Evolutionary conservation across 2,888 invertebrate genomes (phyloP), one percentile per base, ranked within the genome.

Genomic region (Lagria hirta): DNA sequence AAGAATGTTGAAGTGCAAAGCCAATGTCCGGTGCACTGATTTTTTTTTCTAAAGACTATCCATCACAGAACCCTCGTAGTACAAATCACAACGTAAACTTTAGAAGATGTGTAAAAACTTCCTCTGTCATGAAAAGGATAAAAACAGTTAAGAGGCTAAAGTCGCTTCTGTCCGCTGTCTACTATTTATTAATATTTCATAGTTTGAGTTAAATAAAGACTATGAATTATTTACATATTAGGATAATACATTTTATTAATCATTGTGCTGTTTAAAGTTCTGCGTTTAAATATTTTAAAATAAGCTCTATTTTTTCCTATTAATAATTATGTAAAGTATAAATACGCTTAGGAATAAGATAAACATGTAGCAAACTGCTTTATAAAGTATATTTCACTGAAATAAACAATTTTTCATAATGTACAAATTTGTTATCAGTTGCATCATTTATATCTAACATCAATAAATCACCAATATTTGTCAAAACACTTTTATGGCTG

Each of bases 391-490:
- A n/a, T n/a, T n/a, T n/a, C n/a, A n/a, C n/a, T 10, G 32, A 24
- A 46, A 43, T 49, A 49, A 49, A 49, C 49, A 49, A 49, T 33
- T 28, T 28, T 24, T n/a, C 35, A 27, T 24, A 34, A 32, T 38
- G 40, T 43, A 38, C 43, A 48, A 40, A 48, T 40, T 23, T 24
- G 34, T 14, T 24, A 40, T n/a, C n/a, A 48, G 43, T 44, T 48
- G 43, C 45, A 48, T 44, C 48, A 44, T 48, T 48, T 44, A 44
- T 48, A 45, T 42, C 35, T 24, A 44, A 40, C 43, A 27, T 23
- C 35, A 43, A 43, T 29, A 40, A 36, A 48, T 43, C 23, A 38
- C 5, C 32, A 29, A 38, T 43, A 47, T 47, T 47, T 47, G 37
- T 43, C 47, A 47, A 37, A 43, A n/a, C n/a, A n/a, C n/a, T n/a